Conservation (phyloP, 2,888 invertebrate species). For the Sepiola atlantica region DNA sequence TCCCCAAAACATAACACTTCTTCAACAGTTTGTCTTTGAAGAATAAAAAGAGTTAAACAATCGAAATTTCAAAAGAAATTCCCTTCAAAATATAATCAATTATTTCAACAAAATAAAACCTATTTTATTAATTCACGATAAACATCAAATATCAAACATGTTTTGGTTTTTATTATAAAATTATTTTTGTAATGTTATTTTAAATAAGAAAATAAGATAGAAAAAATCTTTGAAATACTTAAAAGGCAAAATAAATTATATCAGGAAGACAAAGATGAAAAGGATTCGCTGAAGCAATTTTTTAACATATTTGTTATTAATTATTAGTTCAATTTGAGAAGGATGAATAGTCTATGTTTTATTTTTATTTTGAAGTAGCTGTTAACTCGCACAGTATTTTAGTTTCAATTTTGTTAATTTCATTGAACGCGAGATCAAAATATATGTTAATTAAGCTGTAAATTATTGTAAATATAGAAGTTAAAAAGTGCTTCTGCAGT, state of each 20-base stretch:
- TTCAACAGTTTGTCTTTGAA: not conserved
- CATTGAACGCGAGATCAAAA: not conserved
- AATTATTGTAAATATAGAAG: not conserved
- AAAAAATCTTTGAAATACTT: not conserved
- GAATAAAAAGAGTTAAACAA: not conserved
- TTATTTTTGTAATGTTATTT: not conserved
- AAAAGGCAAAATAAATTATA: not conserved
- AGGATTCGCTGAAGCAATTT: not conserved
- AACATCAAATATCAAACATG: not conserved
- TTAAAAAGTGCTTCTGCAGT: too few species aligned
- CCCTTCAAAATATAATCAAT: conserved; percentile 32
- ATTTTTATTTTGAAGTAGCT: not conserved
- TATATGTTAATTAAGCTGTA: not conserved
- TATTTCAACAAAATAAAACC: not conserved
- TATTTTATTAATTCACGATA: not conserved
- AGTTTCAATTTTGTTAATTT: not conserved
- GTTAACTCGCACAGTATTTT: not conserved
- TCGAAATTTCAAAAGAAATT: not conserved
- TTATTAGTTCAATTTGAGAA: not conserved
- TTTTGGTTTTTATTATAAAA: not conserved
- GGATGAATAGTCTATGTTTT: not conserved
- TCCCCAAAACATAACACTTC: not conserved
- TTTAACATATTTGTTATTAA: not conserved
- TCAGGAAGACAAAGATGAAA: not conserved
- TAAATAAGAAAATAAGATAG: not conserved